phyloP scores from a whole-genome alignment of 2,888 invertebrate species.

The Thecocarcelia acutangulata region DNA sequence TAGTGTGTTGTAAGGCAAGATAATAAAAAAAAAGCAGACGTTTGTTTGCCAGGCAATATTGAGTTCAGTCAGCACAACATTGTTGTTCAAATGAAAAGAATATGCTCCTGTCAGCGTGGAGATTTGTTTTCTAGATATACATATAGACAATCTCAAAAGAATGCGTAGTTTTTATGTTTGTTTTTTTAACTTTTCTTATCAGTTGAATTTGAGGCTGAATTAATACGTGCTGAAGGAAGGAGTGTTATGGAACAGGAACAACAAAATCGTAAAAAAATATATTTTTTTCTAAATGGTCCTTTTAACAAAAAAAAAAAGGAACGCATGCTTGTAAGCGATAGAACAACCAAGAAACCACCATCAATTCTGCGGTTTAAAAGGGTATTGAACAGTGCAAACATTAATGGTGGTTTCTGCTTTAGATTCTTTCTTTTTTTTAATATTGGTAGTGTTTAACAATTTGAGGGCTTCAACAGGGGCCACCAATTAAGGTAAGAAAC shows the following conservation, averaged over 20 bases:
- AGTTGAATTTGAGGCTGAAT: constrained; percentile 29
- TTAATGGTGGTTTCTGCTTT: constrained; percentile 42
- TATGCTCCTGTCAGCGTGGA: constrained; percentile 67
- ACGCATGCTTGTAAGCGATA: constrained; percentile 35
- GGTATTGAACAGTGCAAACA: constrained; percentile 33
- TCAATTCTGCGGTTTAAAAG: constrained; percentile 9
- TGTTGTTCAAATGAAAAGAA: constrained; percentile 60
- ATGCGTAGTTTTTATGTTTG: constrained; percentile 40
- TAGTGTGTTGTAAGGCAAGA: background rate
- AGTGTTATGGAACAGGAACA: background rate
- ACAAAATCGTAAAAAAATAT: background rate
- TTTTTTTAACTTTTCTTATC: constrained; percentile 43
- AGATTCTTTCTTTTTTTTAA: constrained; percentile 3
- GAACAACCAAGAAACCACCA: constrained; percentile 27
- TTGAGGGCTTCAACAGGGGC: constrained; percentile 57
- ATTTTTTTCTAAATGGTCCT: background rate
- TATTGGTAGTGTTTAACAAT: constrained; percentile 22
- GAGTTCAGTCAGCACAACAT: constrained; percentile 35
- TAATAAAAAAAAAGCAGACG: constrained; percentile 28
- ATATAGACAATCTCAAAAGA: constrained; percentile 8
- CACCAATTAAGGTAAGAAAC: constrained; percentile 64
- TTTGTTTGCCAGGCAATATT: background rate
- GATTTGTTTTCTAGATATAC: constrained; percentile 55
- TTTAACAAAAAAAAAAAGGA: background rate
- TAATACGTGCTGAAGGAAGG: constrained; percentile 44